Percentiles rank a stretch among this genome's conserved stretches.
Conservation (phyloP, 1,140 invertebrate genomes). For the Philopotamus ludificatus region DNA sequence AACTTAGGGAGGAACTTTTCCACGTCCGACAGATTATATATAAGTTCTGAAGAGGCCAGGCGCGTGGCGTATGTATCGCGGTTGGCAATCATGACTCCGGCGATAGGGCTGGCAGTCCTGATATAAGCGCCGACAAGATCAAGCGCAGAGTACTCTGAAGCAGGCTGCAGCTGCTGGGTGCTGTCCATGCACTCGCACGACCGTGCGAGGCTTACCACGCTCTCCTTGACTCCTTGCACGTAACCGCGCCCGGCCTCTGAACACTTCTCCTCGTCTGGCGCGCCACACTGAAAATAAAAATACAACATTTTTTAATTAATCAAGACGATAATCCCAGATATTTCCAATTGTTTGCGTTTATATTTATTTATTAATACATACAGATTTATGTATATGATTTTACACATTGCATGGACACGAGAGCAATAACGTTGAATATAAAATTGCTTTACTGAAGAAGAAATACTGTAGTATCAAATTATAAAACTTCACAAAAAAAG, state of each 20-base stretch:
- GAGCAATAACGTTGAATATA: too few species aligned
- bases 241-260: slow-evolving; percentile 11
- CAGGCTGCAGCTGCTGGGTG: background rate
- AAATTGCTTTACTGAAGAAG: too few species aligned
- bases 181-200: slow-evolving; percentile 35
- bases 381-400: too few species aligned
- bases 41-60: slow-evolving; percentile 47
- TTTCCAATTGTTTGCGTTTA: too few species aligned
- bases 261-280: slow-evolving; percentile 28
- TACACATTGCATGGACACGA: too few species aligned
- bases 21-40: slow-evolving; percentile 35
- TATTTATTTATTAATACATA: too few species aligned
- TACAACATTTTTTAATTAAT: background rate
- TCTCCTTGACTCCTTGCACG: slow-evolving; percentile 32
- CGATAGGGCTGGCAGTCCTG: slow-evolving; percentile 26
- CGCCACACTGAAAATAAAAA: slow-evolving; percentile 36
- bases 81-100: slow-evolving; percentile 29
- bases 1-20: slow-evolving; percentile 36
- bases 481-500: too few species aligned
- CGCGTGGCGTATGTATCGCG: slow-evolving; percentile 46
- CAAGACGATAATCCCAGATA: too few species aligned
- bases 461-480: too few species aligned
- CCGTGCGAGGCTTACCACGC: slow-evolving; percentile 26
- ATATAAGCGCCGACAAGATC: slow-evolving; percentile 14
- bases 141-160: slow-evolving; percentile 8